Percentiles rank a stretch among this genome's conserved stretches.
phyloP scores from a whole-genome alignment of 2,113 vertebrate species.

The Thryonomys swinderianus region DNA sequence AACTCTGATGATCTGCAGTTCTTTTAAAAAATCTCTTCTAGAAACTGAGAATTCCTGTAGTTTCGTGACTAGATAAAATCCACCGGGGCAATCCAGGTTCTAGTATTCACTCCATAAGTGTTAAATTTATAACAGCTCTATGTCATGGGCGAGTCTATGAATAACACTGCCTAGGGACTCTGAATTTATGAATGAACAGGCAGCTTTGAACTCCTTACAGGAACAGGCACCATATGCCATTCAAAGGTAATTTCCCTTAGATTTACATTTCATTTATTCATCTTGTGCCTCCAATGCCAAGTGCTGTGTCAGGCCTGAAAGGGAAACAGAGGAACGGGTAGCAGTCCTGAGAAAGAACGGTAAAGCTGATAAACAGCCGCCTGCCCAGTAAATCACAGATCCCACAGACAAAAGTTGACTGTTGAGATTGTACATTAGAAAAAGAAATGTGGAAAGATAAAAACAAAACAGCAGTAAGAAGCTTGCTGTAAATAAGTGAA shows the following conservation, averaged over 20 bases:
- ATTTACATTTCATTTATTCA: constrained; percentile 65
- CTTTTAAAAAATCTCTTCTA: background rate
- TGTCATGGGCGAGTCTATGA: background rate
- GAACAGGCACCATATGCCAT: background rate
- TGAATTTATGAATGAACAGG: constrained; percentile 73
- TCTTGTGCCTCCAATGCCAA: constrained; percentile 4
- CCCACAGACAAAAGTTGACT: background rate
- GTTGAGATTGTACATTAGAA: background rate
- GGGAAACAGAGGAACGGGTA: background rate
- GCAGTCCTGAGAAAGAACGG: background rate
- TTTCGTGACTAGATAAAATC: constrained; percentile 11
- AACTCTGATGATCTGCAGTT: background rate
- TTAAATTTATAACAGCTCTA: constrained; percentile 54
- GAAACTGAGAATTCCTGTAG: background rate
- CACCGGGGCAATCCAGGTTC: background rate
- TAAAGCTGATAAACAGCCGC: background rate
- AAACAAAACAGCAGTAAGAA: background rate
- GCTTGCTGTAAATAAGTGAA: background rate
- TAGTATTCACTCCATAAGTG: background rate
- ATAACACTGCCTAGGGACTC: constrained; percentile 39
- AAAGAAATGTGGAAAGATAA: constrained; percentile 18
- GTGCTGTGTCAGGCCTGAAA: constrained; percentile 55
- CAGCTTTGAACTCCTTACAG: constrained; percentile 30
- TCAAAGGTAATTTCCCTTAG: constrained; percentile 58
- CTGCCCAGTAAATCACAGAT: background rate